Conservation (phyloP, 2,797 vertebrate genomes). For the Hybognathus amarus region DNA sequence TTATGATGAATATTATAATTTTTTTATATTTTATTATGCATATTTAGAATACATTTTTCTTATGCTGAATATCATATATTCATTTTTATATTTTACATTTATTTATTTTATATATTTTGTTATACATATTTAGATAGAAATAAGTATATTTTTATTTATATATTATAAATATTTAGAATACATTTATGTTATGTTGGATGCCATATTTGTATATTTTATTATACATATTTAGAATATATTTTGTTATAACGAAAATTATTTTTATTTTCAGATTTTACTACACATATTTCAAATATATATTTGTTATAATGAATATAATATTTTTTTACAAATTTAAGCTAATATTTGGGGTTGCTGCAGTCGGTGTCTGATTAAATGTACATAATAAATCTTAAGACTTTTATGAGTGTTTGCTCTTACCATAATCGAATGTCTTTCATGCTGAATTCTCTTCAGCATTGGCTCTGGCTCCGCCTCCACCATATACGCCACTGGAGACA, state of each 20-base stretch:
- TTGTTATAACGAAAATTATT: not conserved
- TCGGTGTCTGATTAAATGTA: not conserved
- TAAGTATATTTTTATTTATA: too few species aligned
- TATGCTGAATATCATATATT: not conserved
- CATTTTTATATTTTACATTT: too few species aligned
- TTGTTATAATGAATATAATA: not conserved
- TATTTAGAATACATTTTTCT: not conserved
- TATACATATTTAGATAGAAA: too few species aligned
- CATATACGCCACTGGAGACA: slow-evolving; percentile 76
- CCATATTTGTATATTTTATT: too few species aligned
- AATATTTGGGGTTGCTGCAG: not conserved
- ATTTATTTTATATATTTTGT: too few species aligned
- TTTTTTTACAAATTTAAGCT: too few species aligned
- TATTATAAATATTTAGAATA: not conserved
- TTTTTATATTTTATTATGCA: not conserved
- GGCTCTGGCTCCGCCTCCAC: slow-evolving; percentile 74
- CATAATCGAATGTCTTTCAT: slow-evolving; percentile 70
- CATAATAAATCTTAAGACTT: not conserved
- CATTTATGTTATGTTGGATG: not conserved
- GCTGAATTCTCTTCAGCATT: slow-evolving; percentile 75
- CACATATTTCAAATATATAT: not conserved
- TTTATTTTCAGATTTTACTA: not conserved
- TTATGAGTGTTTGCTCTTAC: slow-evolving; percentile 3
- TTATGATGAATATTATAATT: not conserved
- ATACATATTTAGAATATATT: too few species aligned